Conservation (phyloP, 2,113 vertebrate species). For the Paralichthys olivaceus region DNA sequence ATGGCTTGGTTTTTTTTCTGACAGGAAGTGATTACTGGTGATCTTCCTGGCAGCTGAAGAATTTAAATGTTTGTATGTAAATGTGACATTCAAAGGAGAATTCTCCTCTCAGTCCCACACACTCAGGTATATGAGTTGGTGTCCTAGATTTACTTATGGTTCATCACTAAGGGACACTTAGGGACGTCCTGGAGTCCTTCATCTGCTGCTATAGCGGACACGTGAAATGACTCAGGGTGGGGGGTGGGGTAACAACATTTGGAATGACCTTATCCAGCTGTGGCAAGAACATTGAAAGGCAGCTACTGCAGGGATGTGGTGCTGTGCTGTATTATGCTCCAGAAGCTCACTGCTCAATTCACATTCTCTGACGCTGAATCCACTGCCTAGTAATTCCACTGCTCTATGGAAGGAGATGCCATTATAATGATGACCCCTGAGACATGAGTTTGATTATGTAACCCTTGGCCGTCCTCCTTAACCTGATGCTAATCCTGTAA, state of each 20-base stretch:
- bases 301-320: constrained; percentile 27
- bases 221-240: constrained; percentile 19
- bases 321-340: not conserved
- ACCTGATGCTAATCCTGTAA: not conserved
- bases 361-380: constrained; percentile 1
- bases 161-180: not conserved
- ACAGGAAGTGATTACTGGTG: constrained; percentile 4
- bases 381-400: not conserved
- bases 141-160: constrained; percentile 39
- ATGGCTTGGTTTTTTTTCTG: constrained; percentile 17
- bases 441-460: not conserved
- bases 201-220: constrained; percentile 3
- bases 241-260: not conserved
- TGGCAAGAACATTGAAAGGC: constrained; percentile 20
- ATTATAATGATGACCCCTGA: not conserved
- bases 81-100: constrained; percentile 7
- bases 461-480: not conserved
- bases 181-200: constrained; percentile 6
- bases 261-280: constrained; percentile 59
- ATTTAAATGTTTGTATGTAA: not conserved
- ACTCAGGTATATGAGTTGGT: constrained; percentile 1
- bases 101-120: constrained; percentile 22
- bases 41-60: constrained; percentile 28
- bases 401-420: not conserved
- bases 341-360: constrained; percentile 9